phyloP scores from a whole-genome alignment of 2,797 vertebrate genomes.

The Discoglossus pictus region DNA sequence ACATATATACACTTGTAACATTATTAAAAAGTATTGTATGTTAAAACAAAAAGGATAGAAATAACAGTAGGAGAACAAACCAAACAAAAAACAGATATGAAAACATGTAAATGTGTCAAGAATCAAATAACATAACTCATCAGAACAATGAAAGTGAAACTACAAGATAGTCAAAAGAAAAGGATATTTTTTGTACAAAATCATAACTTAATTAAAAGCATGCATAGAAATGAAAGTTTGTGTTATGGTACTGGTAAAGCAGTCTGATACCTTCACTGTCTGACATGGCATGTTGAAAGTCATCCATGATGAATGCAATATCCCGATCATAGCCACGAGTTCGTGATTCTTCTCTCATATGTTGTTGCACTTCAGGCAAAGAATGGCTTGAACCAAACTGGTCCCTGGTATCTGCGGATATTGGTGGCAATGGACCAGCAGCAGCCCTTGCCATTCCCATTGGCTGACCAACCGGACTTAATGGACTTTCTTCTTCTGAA shows the following conservation, averaged over 20 bases:
- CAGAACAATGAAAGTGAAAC: conserved; percentile 55
- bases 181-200: conserved; percentile 61
- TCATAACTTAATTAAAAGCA: conserved; percentile 73
- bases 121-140: conserved; percentile 8
- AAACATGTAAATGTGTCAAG: conserved; percentile 39
- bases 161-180: conserved; percentile 69
- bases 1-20: conserved; percentile 45
- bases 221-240: conserved; percentile 84
- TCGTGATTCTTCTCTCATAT: conserved; percentile 97
- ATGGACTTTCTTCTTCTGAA: conserved; percentile 96
- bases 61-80: conserved; percentile 67
- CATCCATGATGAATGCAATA: conserved; percentile 98
- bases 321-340: conserved; percentile 96
- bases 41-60: conserved; percentile 52
- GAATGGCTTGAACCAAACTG: conserved; percentile 99
- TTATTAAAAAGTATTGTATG: conserved; percentile 34
- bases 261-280: conserved; percentile 97
- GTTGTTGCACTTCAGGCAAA: conserved; percentile 96
- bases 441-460: conserved; percentile 99
- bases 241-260: conserved; percentile 74
- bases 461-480: conserved; percentile 97
- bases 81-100: conserved; percentile 55
- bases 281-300: conserved; percentile 99
- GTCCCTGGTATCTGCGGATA: conserved; percentile 96
- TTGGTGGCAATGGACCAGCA: conserved; percentile 95